phyloP scores from a whole-genome alignment of 2,113 vertebrate species.

The Steatornis caripensis region DNA sequence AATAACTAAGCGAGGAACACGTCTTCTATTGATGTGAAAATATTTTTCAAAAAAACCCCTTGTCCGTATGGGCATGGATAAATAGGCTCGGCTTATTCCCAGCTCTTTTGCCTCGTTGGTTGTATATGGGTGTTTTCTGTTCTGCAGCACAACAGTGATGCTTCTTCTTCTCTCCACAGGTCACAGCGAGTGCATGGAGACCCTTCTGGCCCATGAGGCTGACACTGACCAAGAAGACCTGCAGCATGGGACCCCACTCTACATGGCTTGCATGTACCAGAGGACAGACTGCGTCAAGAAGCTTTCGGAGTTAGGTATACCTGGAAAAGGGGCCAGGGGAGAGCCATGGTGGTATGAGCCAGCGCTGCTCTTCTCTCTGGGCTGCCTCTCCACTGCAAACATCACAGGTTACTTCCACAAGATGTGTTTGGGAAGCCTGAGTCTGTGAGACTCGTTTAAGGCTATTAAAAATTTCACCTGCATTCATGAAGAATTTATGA shows the following conservation, averaged over 20 bases:
- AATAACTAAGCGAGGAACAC: not conserved
- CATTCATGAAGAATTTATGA: not conserved
- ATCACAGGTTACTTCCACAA: not conserved
- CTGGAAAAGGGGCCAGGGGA: not conserved
- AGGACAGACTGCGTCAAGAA: conserved; percentile 79
- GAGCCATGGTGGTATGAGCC: not conserved
- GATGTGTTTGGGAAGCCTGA: not conserved
- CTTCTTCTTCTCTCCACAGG: conserved; percentile 64
- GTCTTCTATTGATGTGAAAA: not conserved
- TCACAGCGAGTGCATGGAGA: conserved; percentile 88
- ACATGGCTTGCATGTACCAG: conserved; percentile 79
- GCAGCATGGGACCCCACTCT: conserved; percentile 80
- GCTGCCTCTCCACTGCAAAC: not conserved
- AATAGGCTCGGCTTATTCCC: not conserved
- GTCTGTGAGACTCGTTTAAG: not conserved
- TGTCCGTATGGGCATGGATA: accelerated
- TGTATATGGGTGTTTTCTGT: not conserved
- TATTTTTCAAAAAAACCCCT: not conserved
- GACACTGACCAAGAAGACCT: conserved; percentile 81
- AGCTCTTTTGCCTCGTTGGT: not conserved
- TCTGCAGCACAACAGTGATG: not conserved
- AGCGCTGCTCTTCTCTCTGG: accelerated
- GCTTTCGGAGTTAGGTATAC: conserved; percentile 84
- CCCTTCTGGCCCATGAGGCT: conserved; percentile 80
- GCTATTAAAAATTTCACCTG: not conserved